phyloP scores from a whole-genome alignment of 2,113 vertebrate species.

The Calidris pygmaea region DNA sequence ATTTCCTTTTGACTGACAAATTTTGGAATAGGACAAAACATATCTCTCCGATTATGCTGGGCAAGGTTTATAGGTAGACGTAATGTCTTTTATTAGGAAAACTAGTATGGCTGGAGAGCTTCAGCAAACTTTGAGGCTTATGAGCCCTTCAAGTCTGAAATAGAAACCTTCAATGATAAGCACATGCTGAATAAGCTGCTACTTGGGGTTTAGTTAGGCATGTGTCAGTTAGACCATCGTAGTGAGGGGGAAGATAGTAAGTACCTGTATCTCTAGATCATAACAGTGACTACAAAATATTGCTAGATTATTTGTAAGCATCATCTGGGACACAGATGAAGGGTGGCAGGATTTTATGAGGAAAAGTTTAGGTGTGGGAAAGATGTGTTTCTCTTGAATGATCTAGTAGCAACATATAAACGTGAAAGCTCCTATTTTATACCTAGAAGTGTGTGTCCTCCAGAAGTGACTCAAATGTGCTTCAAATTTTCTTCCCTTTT shows the following conservation, averaged over 20 bases:
- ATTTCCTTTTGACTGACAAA: not conserved
- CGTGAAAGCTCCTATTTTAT: not conserved
- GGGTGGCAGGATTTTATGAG: not conserved
- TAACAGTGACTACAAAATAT: not conserved
- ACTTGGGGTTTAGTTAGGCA: not conserved
- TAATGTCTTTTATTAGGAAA: not conserved
- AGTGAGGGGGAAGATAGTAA: fast-evolving
- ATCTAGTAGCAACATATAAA: not conserved
- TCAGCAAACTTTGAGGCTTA: not conserved
- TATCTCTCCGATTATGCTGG: not conserved
- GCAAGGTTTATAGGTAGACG: not conserved
- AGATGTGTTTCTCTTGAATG: not conserved
- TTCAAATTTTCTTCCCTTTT: not conserved
- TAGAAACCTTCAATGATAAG: not conserved
- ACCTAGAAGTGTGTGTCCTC: not conserved
- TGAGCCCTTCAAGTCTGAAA: not conserved
- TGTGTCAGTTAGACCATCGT: not conserved
- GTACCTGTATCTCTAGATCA: not conserved
- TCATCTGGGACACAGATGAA: not conserved
- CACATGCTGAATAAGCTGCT: not conserved
- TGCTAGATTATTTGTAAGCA: not conserved
- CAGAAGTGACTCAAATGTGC: not conserved
- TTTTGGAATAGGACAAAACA: not conserved
- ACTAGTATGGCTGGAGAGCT: not conserved
- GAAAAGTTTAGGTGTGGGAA: not conserved